Percentiles rank a stretch among this genome's conserved stretches.
Evolutionary conservation across 2,888 invertebrate species (phyloP).

Genomic region (Teleiodes luculella): DNA sequence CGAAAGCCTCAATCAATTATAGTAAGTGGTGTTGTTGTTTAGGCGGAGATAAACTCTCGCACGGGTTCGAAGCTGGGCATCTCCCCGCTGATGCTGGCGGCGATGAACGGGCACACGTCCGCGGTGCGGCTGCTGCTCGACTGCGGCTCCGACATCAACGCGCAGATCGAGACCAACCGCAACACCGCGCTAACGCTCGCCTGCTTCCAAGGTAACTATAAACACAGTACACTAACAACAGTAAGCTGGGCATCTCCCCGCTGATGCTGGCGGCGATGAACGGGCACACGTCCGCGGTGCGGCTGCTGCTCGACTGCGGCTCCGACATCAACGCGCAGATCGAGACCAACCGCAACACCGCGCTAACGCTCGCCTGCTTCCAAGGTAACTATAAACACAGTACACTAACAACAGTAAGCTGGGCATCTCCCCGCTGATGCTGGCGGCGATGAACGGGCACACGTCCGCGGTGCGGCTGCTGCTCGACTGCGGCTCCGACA

Average conservation of each 20-base stretch:
- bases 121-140: conserved; percentile 96
- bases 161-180: conserved; percentile 99
- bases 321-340: conserved; percentile 99
- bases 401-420: too few relatives aligned
- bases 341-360: conserved; percentile 99
- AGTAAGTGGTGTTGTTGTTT: conserved; percentile 1
- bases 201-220: conserved; percentile 97
- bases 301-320: conserved; percentile 96
- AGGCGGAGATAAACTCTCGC: conserved; percentile 98
- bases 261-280: conserved; percentile 99
- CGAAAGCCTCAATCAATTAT: too few relatives aligned
- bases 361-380: conserved; percentile 98
- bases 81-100: conserved; percentile 98
- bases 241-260: too few relatives aligned
- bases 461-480: conserved; percentile 94
- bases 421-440: conserved; percentile 99
- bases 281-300: conserved; percentile 93
- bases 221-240: too few relatives aligned
- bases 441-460: conserved; percentile 98
- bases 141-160: conserved; percentile 99
- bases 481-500: conserved; percentile 98
- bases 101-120: conserved; percentile 96
- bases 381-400: too few relatives aligned
- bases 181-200: conserved; percentile 99
- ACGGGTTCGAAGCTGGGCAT: conserved; percentile 98